Evolutionary conservation across 2,113 vertebrate species (phyloP), one percentile per base, ranked within the genome.

Genomic region (Cebidichthys violaceus): DNA sequence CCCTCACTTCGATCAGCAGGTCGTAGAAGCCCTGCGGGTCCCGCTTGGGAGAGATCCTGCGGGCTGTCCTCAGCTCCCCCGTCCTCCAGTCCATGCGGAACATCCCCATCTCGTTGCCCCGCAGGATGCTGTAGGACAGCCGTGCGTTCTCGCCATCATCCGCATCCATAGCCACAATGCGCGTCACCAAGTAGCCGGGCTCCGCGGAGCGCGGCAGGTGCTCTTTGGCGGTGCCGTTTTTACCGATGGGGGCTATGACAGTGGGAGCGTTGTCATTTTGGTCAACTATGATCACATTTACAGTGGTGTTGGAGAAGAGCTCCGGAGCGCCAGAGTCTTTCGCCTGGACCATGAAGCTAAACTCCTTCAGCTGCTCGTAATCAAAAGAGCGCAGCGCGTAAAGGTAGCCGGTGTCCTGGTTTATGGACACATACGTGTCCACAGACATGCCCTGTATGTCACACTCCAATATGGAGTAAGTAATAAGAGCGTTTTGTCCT

Each of bases 41-140:
- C 69, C 97, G 94, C 91, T 97, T 97, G 82, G 94, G 94, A 2
- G 97, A 96, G 74, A 99, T 95, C 79, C 96, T 93, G 67, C 98
- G 95, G 0, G 97, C 97, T 0, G 97, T 99, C 89, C 97, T 96
- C 45, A 99, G 94, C 92, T 99, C 98, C 4, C 98, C 98, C 0
- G 97, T 99, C 90, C 98, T 96, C 98, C 98, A 99, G 91, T 99
- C 98, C 96, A 99, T 97, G 70, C 98, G 96, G 84, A 99, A 99
- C 74, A 99, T 96, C 55, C 96, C 97, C 93, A 97, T 96, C 73
- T 99, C 98, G 70, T 99, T 99, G 73, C 98, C 98, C 22, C 97
- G 94, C 81, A 96, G 94, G 61, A 99, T 96, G 93, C 97, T 98
- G 89, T 98, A 99, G 41, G 98, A 99, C 77, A 99, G 96, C 20